phyloP scores from a whole-genome alignment of 2,888 invertebrate species.

The Volucella inanis region DNA sequence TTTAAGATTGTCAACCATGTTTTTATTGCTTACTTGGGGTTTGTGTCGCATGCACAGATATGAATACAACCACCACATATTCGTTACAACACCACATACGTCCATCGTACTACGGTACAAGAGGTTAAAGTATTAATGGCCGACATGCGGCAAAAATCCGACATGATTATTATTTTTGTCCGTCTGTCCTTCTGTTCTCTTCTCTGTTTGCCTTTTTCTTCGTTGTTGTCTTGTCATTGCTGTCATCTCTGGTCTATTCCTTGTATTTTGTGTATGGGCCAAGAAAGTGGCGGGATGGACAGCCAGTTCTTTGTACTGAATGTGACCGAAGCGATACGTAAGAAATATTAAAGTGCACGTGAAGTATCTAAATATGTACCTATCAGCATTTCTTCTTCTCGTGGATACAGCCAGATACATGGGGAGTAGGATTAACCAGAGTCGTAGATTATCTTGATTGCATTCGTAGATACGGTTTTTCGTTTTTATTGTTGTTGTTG shows the following conservation, averaged over 20 bases:
- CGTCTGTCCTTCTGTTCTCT: slow-evolving; percentile 22
- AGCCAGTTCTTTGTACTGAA: slow-evolving; percentile 56
- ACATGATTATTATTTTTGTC: slow-evolving; percentile 68
- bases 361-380: slow-evolving; percentile 66
- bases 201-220: neutral
- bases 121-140: slow-evolving; percentile 75
- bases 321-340: slow-evolving; percentile 37
- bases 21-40: slow-evolving; percentile 73
- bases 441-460: slow-evolving; percentile 72
- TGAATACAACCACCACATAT: neutral
- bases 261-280: neutral
- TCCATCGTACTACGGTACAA: slow-evolving; percentile 64
- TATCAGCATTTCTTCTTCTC: slow-evolving; percentile 58
- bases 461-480: slow-evolving; percentile 67
- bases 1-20: slow-evolving; percentile 75
- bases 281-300: slow-evolving; percentile 12
- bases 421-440: slow-evolving; percentile 57
- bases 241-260: slow-evolving; percentile 6
- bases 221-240: no score
- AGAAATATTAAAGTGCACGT: slow-evolving; percentile 56
- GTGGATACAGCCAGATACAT: slow-evolving; percentile 44
- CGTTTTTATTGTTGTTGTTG: neutral
- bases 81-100: neutral
- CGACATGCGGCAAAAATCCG: slow-evolving; percentile 74
- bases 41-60: slow-evolving; percentile 66